phyloP scores from a whole-genome alignment of 2,888 invertebrate species.

The Ornithoptera priamus region DNA sequence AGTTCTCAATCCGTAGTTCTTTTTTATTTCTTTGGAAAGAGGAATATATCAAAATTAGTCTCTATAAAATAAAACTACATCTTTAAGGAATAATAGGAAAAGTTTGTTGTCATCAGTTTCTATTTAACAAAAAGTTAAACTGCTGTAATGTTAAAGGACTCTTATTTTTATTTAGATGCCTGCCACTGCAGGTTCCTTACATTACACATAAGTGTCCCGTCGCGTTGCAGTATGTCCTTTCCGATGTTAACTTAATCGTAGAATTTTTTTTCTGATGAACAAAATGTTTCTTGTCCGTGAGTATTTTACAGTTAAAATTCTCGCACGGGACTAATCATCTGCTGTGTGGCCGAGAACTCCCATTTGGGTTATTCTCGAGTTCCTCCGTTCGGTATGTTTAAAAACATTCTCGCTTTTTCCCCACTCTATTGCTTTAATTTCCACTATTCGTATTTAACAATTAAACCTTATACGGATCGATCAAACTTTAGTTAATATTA shows the following conservation, averaged over 20 bases:
- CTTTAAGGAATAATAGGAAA: too few relatives aligned
- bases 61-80: too few relatives aligned
- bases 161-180: background rate
- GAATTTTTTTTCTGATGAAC: conserved; percentile 58
- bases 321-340: conserved; percentile 16
- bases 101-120: too few relatives aligned
- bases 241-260: conserved; percentile 66
- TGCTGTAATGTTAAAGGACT: background rate
- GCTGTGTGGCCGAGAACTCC: conserved; percentile 17
- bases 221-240: conserved; percentile 61
- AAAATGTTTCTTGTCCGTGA: conserved; percentile 36
- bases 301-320: conserved; percentile 16
- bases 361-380: background rate
- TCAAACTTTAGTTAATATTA: background rate
- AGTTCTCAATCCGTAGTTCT: too few relatives aligned
- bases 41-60: too few relatives aligned
- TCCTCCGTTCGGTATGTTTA: background rate
- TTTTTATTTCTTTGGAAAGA: too few relatives aligned
- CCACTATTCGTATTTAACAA: background rate
- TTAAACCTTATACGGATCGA: conserved; percentile 1
- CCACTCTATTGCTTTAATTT: background rate
- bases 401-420: background rate
- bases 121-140: too few relatives aligned
- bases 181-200: background rate
- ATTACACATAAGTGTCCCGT: conserved; percentile 70